Evolutionary conservation across 2,797 vertebrate genomes (phyloP), one percentile per base, ranked within the genome.

Genomic region (Sarcoramphus papa): DNA sequence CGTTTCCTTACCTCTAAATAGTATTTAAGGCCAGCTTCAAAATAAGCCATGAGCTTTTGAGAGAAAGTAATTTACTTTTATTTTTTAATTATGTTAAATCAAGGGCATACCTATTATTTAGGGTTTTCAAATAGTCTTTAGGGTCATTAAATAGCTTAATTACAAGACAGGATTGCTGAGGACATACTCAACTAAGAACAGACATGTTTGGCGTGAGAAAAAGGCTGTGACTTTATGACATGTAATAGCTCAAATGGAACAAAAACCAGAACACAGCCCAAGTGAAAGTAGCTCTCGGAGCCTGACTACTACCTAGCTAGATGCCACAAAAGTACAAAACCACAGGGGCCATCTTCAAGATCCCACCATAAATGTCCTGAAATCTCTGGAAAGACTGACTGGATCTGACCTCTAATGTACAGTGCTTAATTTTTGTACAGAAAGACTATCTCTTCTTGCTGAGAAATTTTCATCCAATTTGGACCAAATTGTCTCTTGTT

Each of bases 71-170:
- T 94, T 85, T 86, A 53, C 59, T 89, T 89, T 73, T 92, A 19
- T 79, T 80, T 89, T 88, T 91, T 48, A 93, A 95, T 95, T 95
- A 94, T 40, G 88, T 53, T 92, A 95, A 95, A 79, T 86, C 84
- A 92, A 96, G 74, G 81, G 57, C 84, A 76, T 70, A 90, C 72
- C 78, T 94, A 90, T 87, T 96, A 94, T 94, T 97, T 92, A 4
- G 13, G 51, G 50, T n/a, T 95, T 92, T 91, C 81, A 90, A 63
- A 64, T 53, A 60, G 27, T 79, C 73, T 94, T 89, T 59, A 76
- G 85, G 86, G 85, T 93, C 94, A 92, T 93, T 96, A 95, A 92
- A 48, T n/a, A 78, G n/a, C 48, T 96, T 96, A 93, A 96, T 91
- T 94, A 83, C 68, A 41, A 56, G 57, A 28, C 27, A 14, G 37